Conservation (phyloP, 2,888 invertebrate genomes). For the Acrobasis consociella region DNA sequence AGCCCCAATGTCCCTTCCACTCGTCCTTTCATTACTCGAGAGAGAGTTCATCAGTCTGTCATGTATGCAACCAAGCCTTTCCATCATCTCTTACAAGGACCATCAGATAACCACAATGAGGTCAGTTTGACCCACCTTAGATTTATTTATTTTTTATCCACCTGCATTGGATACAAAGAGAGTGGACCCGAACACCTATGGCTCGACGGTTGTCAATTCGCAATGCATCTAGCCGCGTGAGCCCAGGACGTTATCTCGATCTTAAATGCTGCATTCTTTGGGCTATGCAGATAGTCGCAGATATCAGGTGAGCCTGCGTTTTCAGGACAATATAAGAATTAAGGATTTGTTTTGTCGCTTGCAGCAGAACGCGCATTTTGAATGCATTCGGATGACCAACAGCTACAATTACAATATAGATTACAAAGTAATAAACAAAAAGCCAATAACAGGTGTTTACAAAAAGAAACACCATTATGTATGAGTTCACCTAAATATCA, state of each 20-base stretch:
- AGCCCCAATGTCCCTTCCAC: too few species aligned
- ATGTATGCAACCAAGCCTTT: too few species aligned
- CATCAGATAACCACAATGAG: too few species aligned
- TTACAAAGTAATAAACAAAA: too few species aligned
- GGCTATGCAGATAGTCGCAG: slow-evolving; percentile 35
- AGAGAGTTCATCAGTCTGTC: too few species aligned
- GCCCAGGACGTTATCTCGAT: slow-evolving; percentile 63
- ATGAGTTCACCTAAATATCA: too few species aligned
- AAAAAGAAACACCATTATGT: too few species aligned
- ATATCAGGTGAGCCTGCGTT: slow-evolving; percentile 18
- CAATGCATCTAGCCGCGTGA: slow-evolving; percentile 62
- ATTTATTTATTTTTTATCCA: not conserved
- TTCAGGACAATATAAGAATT: slow-evolving; percentile 18
- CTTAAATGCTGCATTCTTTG: slow-evolving; percentile 64
- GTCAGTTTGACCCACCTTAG: not conserved
- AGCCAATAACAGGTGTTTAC: too few species aligned
- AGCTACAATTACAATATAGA: too few species aligned
- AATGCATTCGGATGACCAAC: too few species aligned
- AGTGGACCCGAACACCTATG: slow-evolving; percentile 40
- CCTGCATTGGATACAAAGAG: slow-evolving; percentile 7
- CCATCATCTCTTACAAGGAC: too few species aligned
- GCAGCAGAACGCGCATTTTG: not conserved
- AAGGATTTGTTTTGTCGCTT: slow-evolving; percentile 20
- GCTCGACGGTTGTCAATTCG: slow-evolving; percentile 62
- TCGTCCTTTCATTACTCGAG: too few species aligned